phyloP scores from a whole-genome alignment of 1,140 invertebrate species.

The Phymorhynchus buccinoides region DNA sequence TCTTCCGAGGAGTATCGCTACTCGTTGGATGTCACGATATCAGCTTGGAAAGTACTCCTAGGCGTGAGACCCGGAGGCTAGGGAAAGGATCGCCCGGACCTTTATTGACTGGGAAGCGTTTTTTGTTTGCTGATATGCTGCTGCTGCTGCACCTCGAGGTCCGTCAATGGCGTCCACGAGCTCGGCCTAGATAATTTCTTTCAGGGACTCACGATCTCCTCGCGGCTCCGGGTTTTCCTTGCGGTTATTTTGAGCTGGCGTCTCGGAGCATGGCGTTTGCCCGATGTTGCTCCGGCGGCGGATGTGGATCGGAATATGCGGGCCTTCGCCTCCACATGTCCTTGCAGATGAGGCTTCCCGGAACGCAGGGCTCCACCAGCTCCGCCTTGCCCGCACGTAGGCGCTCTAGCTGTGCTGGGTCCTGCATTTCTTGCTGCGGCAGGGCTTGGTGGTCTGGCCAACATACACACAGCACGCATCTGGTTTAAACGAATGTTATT shows the following conservation, averaged over 20 bases:
- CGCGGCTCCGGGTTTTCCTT: constrained; percentile 61
- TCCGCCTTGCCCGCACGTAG: constrained; percentile 58
- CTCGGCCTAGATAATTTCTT: constrained; percentile 63
- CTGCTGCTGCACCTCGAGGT: neutral
- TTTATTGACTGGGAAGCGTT: neutral
- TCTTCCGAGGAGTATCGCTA: neutral
- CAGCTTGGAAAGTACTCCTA: neutral
- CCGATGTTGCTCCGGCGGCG: constrained; percentile 32
- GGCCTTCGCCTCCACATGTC: constrained; percentile 65
- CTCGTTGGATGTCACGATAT: neutral
- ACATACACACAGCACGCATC: too few relatives aligned
- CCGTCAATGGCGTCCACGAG: constrained; percentile 46
- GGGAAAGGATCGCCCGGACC: neutral
- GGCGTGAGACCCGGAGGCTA: neutral
- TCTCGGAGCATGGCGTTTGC: constrained; percentile 31
- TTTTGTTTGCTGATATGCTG: neutral
- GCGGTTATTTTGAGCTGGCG: constrained; percentile 39
- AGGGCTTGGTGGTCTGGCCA: constrained; percentile 49
- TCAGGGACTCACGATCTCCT: constrained; percentile 60
- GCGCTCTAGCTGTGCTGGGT: constrained; percentile 56
- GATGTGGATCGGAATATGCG: constrained; percentile 53
- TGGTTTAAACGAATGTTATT: too few relatives aligned
- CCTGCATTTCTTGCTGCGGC: constrained; percentile 58
- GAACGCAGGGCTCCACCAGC: constrained; percentile 53
- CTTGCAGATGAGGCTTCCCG: constrained; percentile 63